phyloP scores from a whole-genome alignment of 2,797 vertebrate species.

The Kryptolebias ocellatus region DNA sequence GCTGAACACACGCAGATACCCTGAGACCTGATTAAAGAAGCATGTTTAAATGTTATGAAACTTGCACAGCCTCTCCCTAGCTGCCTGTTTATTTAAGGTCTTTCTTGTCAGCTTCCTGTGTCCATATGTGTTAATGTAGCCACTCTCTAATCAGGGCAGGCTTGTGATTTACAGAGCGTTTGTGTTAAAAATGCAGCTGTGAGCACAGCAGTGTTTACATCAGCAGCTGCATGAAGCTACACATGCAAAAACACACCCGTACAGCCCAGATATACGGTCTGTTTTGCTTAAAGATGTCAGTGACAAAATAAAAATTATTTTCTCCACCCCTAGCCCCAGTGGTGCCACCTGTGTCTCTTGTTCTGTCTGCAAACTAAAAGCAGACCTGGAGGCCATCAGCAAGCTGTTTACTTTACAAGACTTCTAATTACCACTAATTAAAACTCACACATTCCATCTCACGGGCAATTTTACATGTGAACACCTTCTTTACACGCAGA shows the following conservation, averaged over 20 bases:
- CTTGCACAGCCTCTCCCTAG: slow-evolving; percentile 26
- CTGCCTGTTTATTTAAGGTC: slow-evolving; percentile 55
- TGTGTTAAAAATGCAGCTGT: slow-evolving; percentile 69
- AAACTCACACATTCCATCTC: slow-evolving; percentile 65
- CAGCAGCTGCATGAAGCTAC: slow-evolving; percentile 60
- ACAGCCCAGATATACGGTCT: slow-evolving; percentile 40
- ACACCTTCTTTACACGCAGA: slow-evolving; percentile 39
- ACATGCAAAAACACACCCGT: slow-evolving; percentile 41
- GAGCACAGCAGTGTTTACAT: slow-evolving; percentile 66
- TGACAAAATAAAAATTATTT: slow-evolving; percentile 21
- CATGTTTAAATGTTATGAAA: slow-evolving; percentile 41
- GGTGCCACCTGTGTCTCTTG: slow-evolving; percentile 63
- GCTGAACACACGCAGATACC: slow-evolving; percentile 15
- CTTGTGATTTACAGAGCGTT: slow-evolving; percentile 66
- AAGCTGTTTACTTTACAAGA: slow-evolving; percentile 62
- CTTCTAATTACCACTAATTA: slow-evolving; percentile 74
- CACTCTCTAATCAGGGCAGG: slow-evolving; percentile 65
- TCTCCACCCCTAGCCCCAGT: slow-evolving; percentile 1
- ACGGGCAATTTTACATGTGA: slow-evolving; percentile 42
- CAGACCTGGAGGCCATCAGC: slow-evolving; percentile 58
- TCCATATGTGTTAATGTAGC: slow-evolving; percentile 71
- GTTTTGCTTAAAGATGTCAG: slow-evolving; percentile 51
- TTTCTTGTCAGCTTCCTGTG: slow-evolving; percentile 51
- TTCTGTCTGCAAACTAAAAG: slow-evolving; percentile 42
- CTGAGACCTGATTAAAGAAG: slow-evolving; percentile 55